Evolutionary conservation across 37 sponge, comb jelly and placozoan species (phyloP), one percentile per base, ranked within the genome.

Genomic region (Diacarnus erythraeanus): DNA sequence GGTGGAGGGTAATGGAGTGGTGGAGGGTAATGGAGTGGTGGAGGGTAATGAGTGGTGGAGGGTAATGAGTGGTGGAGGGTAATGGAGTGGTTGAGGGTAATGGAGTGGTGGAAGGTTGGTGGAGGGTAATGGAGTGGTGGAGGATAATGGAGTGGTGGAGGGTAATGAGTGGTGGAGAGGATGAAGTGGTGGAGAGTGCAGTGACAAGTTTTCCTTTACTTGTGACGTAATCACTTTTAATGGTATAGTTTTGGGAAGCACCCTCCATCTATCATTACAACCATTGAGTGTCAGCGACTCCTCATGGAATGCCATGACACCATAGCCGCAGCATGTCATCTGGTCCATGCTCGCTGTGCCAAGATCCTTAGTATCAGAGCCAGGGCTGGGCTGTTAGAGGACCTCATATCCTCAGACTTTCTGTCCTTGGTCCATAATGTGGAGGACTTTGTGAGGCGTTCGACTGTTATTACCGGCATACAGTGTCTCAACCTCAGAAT

Each of bases 291-390:
- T 25, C 69, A 64, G 26, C 54, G 56, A 23, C 76, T 92, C 0
- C 31, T 82, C 8, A 66, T 25, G 0, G 88, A 87, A 21, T 87
- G 91, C 42, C 69, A 83, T 9, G 89, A 93, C 76, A 35, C 94
- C 37, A 39, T 94, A 38, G 43, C 65, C 59, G 73, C 90, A 9
- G 80, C 86, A 10, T 92, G 93, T 77, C 90, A 92, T 57, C 78
- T 92, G 26, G 64, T 89, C 22, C 97, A 97, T 47, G 71, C 85
- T 10, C 81, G 97, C 34, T 97, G 95, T 74, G 82, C 93, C 27
- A 92, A 94, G 75, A 41, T 97, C 37, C 75, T 97, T 27, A 83
- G 65, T 23, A 72, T 97, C 23, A 80, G 94, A 37, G 87, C 93
- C 35, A 94, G 82, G 91, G 87, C 81, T 71, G 97, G 93, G 38